A percentile compares a stretch with the other conserved stretches of the same genome.
Evolutionary conservation across 1,140 invertebrate genomes (phyloP).

Genomic region (Drosophila lowei): DNA sequence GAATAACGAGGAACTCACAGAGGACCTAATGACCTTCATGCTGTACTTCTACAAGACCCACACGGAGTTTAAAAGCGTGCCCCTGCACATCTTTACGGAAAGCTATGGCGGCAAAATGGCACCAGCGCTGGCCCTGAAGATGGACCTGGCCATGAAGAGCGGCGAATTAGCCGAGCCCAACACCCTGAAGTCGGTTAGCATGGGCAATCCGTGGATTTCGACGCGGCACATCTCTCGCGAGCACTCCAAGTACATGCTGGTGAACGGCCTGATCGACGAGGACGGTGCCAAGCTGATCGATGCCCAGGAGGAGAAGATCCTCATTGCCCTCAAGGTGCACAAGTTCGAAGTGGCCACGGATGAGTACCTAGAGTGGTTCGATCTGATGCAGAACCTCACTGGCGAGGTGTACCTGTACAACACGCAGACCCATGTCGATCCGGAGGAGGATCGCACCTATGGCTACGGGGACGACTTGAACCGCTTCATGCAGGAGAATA

Average conservation of each 20-base stretch:
- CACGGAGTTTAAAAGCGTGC: conserved; percentile 87
- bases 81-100: conserved; percentile 93
- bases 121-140: conserved; percentile 87
- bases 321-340: conserved; percentile 81
- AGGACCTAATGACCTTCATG: conserved; percentile 90
- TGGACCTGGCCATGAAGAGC: conserved; percentile 86
- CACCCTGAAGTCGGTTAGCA: conserved; percentile 89
- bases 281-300: conserved; percentile 80
- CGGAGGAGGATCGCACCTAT: conserved; percentile 48
- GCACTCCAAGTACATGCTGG: conserved; percentile 88
- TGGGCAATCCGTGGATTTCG: conserved; percentile 95
- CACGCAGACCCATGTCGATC: conserved; percentile 48
- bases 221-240: conserved; percentile 91
- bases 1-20: conserved; percentile 89
- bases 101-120: conserved; percentile 97
- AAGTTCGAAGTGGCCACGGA: conserved; percentile 40
- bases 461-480: conserved; percentile 80
- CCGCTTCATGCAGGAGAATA: conserved; percentile 88
- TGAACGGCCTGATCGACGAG: conserved; percentile 86
- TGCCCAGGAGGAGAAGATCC: conserved; percentile 84
- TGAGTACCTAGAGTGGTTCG: conserved; percentile 14
- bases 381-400: conserved; percentile 34
- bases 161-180: conserved; percentile 85
- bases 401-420: conserved; percentile 57
- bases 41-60: conserved; percentile 86